Percentiles rank a stretch among this genome's conserved stretches.
Evolutionary conservation across 2,888 invertebrate genomes (phyloP).

Genomic region (Zaprionus obscuricornis): DNA sequence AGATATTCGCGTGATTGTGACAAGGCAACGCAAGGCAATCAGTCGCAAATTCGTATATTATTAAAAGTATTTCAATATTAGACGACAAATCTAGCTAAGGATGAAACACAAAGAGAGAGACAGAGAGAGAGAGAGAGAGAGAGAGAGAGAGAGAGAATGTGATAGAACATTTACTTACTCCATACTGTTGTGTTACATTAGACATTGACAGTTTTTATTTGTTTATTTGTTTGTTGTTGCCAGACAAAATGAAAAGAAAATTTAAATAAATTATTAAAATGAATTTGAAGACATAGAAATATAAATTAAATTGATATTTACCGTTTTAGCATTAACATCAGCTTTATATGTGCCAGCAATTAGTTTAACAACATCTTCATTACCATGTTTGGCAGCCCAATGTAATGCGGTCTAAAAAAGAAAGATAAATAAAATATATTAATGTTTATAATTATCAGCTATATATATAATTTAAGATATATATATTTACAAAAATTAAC

Average conservation of each 20-base stretch:
- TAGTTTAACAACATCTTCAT: constrained; percentile 94
- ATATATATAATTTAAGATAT: no score
- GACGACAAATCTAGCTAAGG: no score
- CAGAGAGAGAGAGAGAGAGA: no score
- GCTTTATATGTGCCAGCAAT: constrained; percentile 94
- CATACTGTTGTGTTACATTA: constrained; percentile 68
- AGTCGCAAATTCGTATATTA: constrained; percentile 59
- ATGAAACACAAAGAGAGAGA: constrained; percentile 19
- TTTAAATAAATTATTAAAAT: not conserved
- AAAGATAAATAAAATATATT: no score
- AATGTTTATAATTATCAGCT: no score
- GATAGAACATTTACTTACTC: constrained; percentile 81
- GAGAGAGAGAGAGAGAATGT: no score
- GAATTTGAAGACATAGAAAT: not conserved
- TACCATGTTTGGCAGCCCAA: constrained; percentile 98
- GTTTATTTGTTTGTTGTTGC: no score
- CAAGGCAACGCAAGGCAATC: constrained; percentile 73
- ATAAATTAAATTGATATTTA: constrained; percentile 78
- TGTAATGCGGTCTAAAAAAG: constrained; percentile 94
- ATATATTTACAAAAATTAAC: no score
- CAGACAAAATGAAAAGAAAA: no score
- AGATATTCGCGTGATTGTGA: constrained; percentile 67
- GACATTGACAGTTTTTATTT: constrained; percentile 34
- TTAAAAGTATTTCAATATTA: constrained; percentile 61
- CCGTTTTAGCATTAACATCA: constrained; percentile 94